Evolutionary conservation across 2,888 invertebrate genomes (phyloP).

Genomic region (Lasioglossum pauxillum): DNA sequence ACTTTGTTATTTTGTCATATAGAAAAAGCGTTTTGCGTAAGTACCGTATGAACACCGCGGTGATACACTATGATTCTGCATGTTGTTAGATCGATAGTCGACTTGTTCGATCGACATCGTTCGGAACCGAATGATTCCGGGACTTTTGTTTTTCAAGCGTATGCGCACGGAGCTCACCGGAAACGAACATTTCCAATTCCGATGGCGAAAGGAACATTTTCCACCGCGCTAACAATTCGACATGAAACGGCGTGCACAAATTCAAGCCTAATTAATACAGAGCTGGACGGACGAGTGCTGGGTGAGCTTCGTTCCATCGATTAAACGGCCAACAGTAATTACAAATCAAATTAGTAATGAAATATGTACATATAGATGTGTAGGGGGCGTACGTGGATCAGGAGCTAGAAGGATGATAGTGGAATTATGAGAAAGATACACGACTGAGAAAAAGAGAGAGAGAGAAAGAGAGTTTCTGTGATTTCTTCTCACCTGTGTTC

Average conservation of each 20-base stretch:
- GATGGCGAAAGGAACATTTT: constrained; percentile 10
- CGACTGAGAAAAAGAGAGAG: background rate
- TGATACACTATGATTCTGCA: background rate
- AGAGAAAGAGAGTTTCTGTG: constrained; percentile 13
- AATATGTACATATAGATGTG: constrained; percentile 19
- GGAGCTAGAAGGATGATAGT: background rate
- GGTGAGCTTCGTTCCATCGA: constrained; percentile 38
- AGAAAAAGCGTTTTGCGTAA: constrained; percentile 33
- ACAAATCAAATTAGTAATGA: constrained; percentile 36
- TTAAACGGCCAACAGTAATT: constrained; percentile 49
- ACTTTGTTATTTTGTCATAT: constrained; percentile 16
- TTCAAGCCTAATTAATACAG: constrained; percentile 36
- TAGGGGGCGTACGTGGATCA: background rate
- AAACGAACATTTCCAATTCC: constrained; percentile 34
- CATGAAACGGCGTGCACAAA: constrained; percentile 10
- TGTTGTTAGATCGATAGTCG: background rate
- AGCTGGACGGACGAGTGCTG: constrained; percentile 11
- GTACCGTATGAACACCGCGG: background rate
- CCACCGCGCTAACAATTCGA: background rate
- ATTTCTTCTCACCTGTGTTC: constrained; percentile 83
- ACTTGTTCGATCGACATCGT: background rate
- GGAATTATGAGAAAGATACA: background rate
- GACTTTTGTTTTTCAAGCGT: constrained; percentile 11
- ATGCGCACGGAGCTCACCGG: constrained; percentile 13
- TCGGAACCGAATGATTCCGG: constrained; percentile 19